These are phyloP conservation scores for Pristionchus maxplancki DNA, from an alignment of 2,888 invertebrate genomes.

Conservation along the genomic window DNA sequence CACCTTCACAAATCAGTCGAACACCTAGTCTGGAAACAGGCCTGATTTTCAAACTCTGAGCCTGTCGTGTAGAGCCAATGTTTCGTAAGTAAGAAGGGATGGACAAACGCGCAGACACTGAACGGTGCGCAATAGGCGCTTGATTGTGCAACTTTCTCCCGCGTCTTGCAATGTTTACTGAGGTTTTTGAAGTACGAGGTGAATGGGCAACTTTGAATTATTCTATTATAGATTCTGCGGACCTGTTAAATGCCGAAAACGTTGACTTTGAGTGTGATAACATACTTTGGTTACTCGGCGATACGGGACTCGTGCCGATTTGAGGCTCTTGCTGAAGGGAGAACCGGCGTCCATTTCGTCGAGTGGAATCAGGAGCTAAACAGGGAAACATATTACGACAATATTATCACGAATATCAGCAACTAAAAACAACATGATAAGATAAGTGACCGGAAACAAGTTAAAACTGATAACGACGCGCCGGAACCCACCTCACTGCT, in stretches of 20 bases:
- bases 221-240: background rate
- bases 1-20: too few relatives aligned
- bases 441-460: background rate
- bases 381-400: background rate
- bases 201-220: background rate
- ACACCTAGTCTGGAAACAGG: too few relatives aligned
- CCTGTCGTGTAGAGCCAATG: too few relatives aligned
- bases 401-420: background rate
- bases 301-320: slow-evolving; percentile 35
- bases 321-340: slow-evolving; percentile 10
- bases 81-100: too few relatives aligned
- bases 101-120: too few relatives aligned
- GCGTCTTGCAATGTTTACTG: background rate
- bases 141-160: background rate
- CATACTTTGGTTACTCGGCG: slow-evolving; percentile 38
- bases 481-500: slow-evolving; percentile 4
- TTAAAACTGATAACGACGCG: slow-evolving; percentile 9
- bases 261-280: background rate
- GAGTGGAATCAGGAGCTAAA: slow-evolving; percentile 1
- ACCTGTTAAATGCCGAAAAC: background rate
- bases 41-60: too few relatives aligned
- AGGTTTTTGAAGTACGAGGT: background rate
- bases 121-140: too few relatives aligned
- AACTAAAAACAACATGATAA: background rate
- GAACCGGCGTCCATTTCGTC: slow-evolving; percentile 8